phyloP scores from a whole-genome alignment of 2,113 vertebrate genomes.

The Indri indri region DNA sequence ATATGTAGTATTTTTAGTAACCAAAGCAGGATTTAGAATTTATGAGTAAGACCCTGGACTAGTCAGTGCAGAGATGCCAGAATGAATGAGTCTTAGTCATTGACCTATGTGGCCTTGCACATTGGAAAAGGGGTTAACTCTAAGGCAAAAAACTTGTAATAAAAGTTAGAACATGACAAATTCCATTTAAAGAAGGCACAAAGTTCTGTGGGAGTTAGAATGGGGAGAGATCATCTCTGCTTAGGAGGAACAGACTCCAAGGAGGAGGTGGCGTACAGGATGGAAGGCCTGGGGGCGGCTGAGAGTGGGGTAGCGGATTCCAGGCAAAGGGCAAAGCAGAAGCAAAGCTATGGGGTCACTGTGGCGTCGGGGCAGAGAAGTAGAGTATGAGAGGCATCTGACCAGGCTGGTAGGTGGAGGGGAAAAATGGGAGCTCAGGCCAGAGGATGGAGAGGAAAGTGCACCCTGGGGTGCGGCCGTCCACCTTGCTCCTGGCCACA shows the following conservation, averaged over 20 bases:
- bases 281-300: background rate
- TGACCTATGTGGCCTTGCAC: background rate
- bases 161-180: background rate
- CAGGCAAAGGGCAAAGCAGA: background rate
- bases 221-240: background rate
- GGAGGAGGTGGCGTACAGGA: background rate
- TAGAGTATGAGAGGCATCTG: background rate
- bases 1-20: background rate
- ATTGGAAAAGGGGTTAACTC: background rate
- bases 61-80: background rate
- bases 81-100: background rate
- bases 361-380: background rate
- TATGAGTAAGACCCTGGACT: background rate
- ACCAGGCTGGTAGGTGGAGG: background rate
- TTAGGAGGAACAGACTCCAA: background rate
- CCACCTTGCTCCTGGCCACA: rapidly evolving
- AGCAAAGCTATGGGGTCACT: background rate
- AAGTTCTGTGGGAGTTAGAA: background rate
- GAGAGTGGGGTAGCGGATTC: background rate
- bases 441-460: background rate
- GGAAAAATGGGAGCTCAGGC: background rate
- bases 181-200: background rate
- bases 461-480: rapidly evolving
- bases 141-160: background rate
- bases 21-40: background rate